Base-by-base conservation (phyloP, 1,140 invertebrate species). In the Lineus longissimus region DNA sequence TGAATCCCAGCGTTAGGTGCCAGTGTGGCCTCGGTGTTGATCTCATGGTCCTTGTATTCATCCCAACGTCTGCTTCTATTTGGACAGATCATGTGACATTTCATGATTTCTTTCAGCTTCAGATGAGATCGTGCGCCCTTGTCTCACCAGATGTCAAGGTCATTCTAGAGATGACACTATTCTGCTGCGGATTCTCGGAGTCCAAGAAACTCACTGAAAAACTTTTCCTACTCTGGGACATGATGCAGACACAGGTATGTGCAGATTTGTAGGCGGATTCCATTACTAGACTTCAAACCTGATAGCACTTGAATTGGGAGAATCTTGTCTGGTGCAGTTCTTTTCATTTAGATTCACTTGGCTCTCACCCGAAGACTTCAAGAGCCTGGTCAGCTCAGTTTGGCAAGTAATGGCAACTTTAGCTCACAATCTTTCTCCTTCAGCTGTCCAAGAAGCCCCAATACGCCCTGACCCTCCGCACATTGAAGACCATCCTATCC, bases 51-150 rank as follows among this genome's bases (percentile, higher is more conserved):
- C n/a, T n/a, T n/a, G n/a, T n/a, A n/a, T n/a, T n/a, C n/a, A n/a
- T n/a, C n/a, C n/a, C n/a, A n/a, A n/a, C n/a, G n/a, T n/a, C n/a
- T n/a, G n/a, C n/a, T n/a, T n/a, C n/a, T n/a, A n/a, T n/a, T n/a
- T n/a, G n/a, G n/a, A n/a, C n/a, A n/a, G n/a, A n/a, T n/a, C n/a
- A n/a, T n/a, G n/a, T n/a, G n/a, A n/a, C n/a, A n/a, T n/a, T 36
- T 36, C 33, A 36, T 15, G 15, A 4, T 51, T 23, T n/a, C 9
- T 51, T 63, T 17, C 67, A 80, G 78, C 25, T 73, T 23, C 64
- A 76, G 55, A 71, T 80, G 73, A 70, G 79, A 47, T 77, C 78
- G 0, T 80, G 76, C 71, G 73, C 77, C 22, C 59, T 81, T 64
- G 71, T 80, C 15, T 55, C 67, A 22, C 79, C 78, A 30, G 79